Conservation (phyloP, 2,113 vertebrate genomes). For the Chlorodrepanis virens region DNA sequence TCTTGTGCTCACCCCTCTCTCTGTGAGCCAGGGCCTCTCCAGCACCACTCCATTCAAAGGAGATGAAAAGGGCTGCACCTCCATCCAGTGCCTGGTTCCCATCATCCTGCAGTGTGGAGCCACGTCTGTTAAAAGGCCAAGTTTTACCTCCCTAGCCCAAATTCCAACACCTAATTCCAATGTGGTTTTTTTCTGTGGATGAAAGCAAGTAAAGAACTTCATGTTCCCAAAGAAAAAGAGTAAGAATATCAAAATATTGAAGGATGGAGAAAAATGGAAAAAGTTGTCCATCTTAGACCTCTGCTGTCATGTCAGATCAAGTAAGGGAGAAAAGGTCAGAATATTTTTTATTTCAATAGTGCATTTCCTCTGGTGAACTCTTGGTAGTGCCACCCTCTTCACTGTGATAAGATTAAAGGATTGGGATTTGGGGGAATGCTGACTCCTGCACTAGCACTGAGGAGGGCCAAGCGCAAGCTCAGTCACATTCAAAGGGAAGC, state of each 20-base stretch:
- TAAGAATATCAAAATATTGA: neutral
- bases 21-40: neutral
- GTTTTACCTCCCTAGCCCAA: neutral
- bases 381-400: neutral
- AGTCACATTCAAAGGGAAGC: neutral
- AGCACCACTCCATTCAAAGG: neutral
- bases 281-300: neutral
- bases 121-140: neutral
- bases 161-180: neutral
- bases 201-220: neutral
- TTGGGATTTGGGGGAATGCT: neutral
- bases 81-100: neutral
- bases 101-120: neutral
- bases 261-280: neutral
- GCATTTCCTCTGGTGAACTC: neutral
- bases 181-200: neutral
- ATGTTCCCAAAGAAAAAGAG: neutral
- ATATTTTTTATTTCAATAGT: neutral
- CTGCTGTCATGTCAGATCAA: neutral
- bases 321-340: conserved; percentile 1
- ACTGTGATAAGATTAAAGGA: neutral
- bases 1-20: neutral
- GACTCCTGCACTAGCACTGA: neutral
- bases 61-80: neutral
- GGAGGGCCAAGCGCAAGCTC: neutral